Evolutionary conservation across 2,888 invertebrate species (phyloP).

Genomic region (Ormyrus pomaceus): DNA sequence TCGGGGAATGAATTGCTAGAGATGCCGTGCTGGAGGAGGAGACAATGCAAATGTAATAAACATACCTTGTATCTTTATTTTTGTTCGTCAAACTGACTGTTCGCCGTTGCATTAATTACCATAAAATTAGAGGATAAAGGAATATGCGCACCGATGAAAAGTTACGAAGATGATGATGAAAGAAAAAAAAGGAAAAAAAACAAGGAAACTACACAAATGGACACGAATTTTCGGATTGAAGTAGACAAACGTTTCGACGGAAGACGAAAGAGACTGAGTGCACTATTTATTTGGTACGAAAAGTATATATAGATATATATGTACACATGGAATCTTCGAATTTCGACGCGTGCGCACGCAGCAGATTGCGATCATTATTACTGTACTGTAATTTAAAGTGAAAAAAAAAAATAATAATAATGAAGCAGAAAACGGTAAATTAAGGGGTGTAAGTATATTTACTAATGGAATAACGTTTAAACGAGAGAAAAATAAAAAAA

Average conservation of each 20-base stretch:
- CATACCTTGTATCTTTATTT: slow-evolving; percentile 41
- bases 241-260: slow-evolving; percentile 32
- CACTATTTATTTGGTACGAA: slow-evolving; percentile 39
- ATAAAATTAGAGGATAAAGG: slow-evolving; percentile 24
- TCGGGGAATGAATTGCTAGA: slow-evolving; percentile 30
- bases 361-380: slow-evolving; percentile 28
- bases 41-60: slow-evolving; percentile 33
- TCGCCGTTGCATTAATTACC: slow-evolving; percentile 33
- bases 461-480: slow-evolving; percentile 37
- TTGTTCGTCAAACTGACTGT: slow-evolving; percentile 43
- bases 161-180: background rate
- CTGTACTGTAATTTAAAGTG: slow-evolving; percentile 6
- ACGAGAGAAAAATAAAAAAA: slow-evolving; percentile 10
- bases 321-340: slow-evolving; percentile 23
- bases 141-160: slow-evolving; percentile 7
- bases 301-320: slow-evolving; percentile 17
- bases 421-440: slow-evolving; percentile 1
- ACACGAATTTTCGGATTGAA: slow-evolving; percentile 29
- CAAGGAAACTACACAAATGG: background rate
- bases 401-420: background rate
- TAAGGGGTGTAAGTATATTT: slow-evolving; percentile 42
- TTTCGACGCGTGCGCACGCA: slow-evolving; percentile 27
- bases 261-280: slow-evolving; percentile 45
- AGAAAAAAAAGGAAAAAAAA: slow-evolving; percentile 11
- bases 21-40: slow-evolving; percentile 11